Evolutionary conservation across 1,140 invertebrate genomes (phyloP), one percentile per base, ranked within the genome.

Genomic region (Meteorus sp.): DNA sequence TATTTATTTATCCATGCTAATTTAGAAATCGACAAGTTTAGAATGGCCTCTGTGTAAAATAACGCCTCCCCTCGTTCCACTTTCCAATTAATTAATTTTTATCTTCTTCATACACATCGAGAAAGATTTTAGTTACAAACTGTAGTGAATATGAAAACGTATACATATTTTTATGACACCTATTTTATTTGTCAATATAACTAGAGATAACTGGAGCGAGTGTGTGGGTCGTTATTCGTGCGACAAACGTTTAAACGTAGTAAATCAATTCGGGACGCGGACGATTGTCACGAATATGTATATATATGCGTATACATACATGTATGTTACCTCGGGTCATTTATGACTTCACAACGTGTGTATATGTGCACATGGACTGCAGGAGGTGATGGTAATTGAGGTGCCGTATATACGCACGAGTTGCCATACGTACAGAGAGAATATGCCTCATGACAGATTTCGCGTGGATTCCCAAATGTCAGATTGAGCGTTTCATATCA

Each of bases 191-290:
- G 41, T 52, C 48, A 37, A 37, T 54, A 31, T 50, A 25, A 43
- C 47, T 48, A 51, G 48, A 59, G 56, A 59, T 59, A 59, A 59
- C 52, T n/a, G n/a, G 41, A 39, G 33, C 48, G 48, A 52, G 56
- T 59, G 48, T 59, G 56, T 37, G 27, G 48, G 35, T 59, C 47
- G 48, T 59, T n/a, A 55, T 39, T 50, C 43, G 43, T 22, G 37
- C 51, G 51, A 50, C 56, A 59, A 59, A 59, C 56, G 45, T 59
- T 59, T 59, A 59, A n/a, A 52, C 25, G 56, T 59, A 52, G 56
- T 59, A 59, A 59, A 59, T 59, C 56, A 59, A 59, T 59, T 51
- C 56, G 19, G 47, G 33, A 39, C 33, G 48, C 56, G n/a, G n/a
- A 29, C 37, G 37, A 59, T 59, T 52, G 56, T 59, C 56, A 59